Evolutionary conservation across 2,113 vertebrate species (phyloP).

Genomic region (Aegypius monachus): DNA sequence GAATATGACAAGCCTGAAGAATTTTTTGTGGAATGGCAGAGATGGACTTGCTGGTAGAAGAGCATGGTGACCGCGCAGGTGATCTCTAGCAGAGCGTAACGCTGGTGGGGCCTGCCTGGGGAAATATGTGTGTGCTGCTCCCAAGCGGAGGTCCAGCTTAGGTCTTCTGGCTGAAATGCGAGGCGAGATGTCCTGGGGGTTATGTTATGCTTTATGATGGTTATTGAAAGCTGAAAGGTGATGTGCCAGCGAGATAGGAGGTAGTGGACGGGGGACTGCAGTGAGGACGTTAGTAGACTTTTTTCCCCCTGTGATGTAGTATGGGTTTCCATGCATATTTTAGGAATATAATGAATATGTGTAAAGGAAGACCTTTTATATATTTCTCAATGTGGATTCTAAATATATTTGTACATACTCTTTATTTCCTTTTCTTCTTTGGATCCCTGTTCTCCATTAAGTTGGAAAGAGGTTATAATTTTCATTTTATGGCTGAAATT

Average conservation of each 20-base stretch:
- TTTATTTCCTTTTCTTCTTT: neutral
- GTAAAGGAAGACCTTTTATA: neutral
- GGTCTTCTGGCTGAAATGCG: neutral
- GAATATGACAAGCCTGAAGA: neutral
- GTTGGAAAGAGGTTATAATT: neutral
- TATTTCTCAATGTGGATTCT: neutral
- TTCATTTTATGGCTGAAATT: neutral
- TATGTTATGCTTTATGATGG: too few species aligned
- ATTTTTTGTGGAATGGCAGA: neutral
- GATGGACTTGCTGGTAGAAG: neutral
- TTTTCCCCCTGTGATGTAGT: neutral
- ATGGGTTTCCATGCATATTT: neutral
- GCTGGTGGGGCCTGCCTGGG: neutral
- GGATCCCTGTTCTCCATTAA: neutral
- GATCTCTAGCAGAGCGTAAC: neutral
- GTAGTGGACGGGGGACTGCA: too few species aligned
- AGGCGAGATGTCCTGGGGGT: neutral
- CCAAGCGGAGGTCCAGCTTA: neutral
- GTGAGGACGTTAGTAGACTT: neutral
- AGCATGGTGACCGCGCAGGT: fast-evolving
- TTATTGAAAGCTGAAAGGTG: neutral
- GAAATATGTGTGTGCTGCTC: neutral
- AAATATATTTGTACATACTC: neutral
- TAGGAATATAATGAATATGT: neutral
- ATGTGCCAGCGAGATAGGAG: neutral